Percentiles rank a stretch among this genome's conserved stretches.
phyloP scores from a whole-genome alignment of 2,888 invertebrate genomes.

The Oxystoma pomonae region DNA sequence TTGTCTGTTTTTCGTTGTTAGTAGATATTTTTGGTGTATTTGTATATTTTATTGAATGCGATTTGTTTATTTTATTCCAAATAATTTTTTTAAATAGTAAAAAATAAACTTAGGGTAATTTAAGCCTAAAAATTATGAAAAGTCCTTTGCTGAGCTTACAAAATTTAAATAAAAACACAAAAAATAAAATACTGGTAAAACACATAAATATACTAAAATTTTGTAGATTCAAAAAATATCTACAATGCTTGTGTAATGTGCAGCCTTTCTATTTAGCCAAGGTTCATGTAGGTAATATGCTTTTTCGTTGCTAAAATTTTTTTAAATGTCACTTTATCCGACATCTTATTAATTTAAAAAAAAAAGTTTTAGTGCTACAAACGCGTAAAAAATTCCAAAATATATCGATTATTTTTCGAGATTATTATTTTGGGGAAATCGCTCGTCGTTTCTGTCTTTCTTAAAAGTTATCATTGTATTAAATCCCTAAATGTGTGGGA shows the following conservation, averaged over 20 bases:
- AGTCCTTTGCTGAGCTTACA: background rate
- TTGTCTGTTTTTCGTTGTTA: background rate
- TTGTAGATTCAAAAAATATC: no score
- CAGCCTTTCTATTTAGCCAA: slow-evolving; percentile 24
- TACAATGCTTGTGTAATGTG: slow-evolving; percentile 41
- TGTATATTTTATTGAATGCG: background rate
- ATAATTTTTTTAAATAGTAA: background rate
- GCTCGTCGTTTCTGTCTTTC: no score
- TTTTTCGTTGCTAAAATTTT: slow-evolving; percentile 30
- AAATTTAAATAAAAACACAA: slow-evolving; percentile 28
- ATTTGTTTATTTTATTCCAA: background rate
- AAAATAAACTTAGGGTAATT: background rate
- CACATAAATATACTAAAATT: no score
- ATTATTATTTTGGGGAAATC: no score
- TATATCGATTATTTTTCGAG: no score
- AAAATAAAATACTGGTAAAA: slow-evolving; percentile 29
- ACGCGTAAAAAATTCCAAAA: no score
- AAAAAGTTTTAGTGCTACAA: no score
- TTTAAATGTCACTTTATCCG: no score
- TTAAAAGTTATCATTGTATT: no score
- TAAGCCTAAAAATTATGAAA: background rate
- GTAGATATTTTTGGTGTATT: background rate
- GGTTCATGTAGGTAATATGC: slow-evolving; percentile 10
- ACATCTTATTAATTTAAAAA: no score
- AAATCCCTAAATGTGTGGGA: no score